These are phyloP conservation scores for Carabus problematicus DNA, from an alignment of 2,888 invertebrate species.

Conservation along the genomic window DNA sequence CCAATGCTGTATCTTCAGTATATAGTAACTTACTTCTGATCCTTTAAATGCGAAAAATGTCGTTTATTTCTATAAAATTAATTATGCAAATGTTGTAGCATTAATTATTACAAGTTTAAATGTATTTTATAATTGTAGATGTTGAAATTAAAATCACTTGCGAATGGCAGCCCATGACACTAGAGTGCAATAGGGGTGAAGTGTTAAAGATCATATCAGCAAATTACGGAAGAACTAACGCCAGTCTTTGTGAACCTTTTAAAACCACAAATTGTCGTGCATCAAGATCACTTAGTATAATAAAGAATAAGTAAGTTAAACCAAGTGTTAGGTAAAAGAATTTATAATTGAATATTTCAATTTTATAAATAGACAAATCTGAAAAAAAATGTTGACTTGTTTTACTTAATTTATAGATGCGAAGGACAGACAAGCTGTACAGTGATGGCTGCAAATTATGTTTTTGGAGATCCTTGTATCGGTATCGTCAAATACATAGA, in stretches of 20 bases:
- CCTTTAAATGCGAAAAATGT: too few species aligned
- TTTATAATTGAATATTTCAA: too few species aligned
- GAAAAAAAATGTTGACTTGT: neutral
- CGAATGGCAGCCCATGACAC: neutral
- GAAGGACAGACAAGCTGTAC: neutral
- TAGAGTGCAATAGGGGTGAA: slow-evolving; percentile 5
- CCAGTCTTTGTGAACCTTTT: neutral
- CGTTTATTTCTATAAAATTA: too few species aligned
- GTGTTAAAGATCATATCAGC: neutral
- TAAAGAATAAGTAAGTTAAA: neutral
- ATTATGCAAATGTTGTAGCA: too few species aligned
- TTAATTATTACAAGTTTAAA: too few species aligned
- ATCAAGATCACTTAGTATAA: neutral
- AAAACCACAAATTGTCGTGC: neutral
- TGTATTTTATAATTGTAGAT: too few species aligned
- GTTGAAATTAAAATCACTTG: neutral
- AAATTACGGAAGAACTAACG: neutral
- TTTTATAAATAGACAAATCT: too few species aligned
- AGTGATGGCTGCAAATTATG: neutral
- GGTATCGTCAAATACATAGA: neutral
- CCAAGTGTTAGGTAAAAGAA: too few species aligned
- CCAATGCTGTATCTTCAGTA: too few species aligned
- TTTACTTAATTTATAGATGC: too few species aligned
- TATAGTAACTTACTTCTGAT: too few species aligned
- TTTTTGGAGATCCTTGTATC: slow-evolving; percentile 3